Evolutionary conservation across 2,113 vertebrate species (phyloP), one percentile per base, ranked within the genome.

Genomic region (Lanius ludovicianus): DNA sequence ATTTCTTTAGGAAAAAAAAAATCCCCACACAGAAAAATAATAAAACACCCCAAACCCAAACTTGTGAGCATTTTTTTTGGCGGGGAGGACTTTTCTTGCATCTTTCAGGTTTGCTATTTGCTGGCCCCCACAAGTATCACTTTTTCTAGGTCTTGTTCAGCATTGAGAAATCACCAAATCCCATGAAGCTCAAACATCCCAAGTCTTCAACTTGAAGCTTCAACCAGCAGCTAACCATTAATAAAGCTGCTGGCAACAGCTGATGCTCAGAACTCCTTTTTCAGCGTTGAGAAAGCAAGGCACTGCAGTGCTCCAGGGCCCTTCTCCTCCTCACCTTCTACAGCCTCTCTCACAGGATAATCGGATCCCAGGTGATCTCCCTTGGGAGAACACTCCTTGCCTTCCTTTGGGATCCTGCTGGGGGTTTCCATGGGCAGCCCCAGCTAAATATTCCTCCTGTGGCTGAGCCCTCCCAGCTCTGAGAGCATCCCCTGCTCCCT

Each of bases 261-360:
- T 59, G 60, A 31, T 37, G 31, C 33, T 50, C 42, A 37, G 7
- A 25, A 10, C 16, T 50, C 20, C 53, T 71, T 41, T 71, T 41
- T n/a, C 39, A 49, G 37, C n/a, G 23, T 0, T 23, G 59, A 49
- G 79, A 31, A 64, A 23, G 23, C 4, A 30, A 46, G 11, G 46
- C 28, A 39, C 16, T 7, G 19, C 25, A 15, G 22, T 12, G 27
- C 57, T 11, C 7, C 31, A 3, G 2, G 15, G 35, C 35, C 53
- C 67, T 68, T 16, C 50, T 65, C 30, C 59, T 50, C 23, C 1
- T 1, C 33, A 12, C 21, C n/a, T 37, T 16, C 37, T 6, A 0
- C 41, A 46, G 37, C 81, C 7, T 21, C 9, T 65, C 15, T 49
- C 10, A 6, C 0, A 0, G 49, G 52, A 3, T 9, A 22, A 2